Conservation (phyloP, 2,113 vertebrate species). For the Terrapene triunguis region DNA sequence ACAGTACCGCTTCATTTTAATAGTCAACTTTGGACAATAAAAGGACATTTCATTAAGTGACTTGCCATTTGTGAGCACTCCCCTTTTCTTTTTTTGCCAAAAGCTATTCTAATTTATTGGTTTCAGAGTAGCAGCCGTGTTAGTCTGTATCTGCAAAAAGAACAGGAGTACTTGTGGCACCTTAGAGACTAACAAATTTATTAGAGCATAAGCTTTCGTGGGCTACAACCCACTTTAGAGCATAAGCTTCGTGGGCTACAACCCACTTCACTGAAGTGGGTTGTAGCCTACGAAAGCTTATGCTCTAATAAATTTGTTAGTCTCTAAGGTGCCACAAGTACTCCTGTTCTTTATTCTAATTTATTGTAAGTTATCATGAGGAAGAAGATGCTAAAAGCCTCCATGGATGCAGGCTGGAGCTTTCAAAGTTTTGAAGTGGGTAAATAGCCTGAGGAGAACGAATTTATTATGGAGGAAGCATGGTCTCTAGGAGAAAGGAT, state of each 20-base stretch:
- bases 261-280: too few relatives aligned
- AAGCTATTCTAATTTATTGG: conserved; percentile 48
- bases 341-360: too few relatives aligned
- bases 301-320: too few relatives aligned
- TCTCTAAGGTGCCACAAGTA: too few relatives aligned
- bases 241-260: too few relatives aligned
- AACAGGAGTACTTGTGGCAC: too few relatives aligned
- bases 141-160: too few relatives aligned
- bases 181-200: too few relatives aligned
- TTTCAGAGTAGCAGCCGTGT: too few relatives aligned
- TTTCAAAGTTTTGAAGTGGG: neutral
- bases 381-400: conserved; percentile 31
- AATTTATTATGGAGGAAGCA: neutral
- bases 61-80: conserved; percentile 11
- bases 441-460: neutral
- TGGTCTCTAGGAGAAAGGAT: neutral
- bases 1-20: conserved; percentile 50
- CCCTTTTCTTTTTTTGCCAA: conserved; percentile 34
- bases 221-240: too few relatives aligned
- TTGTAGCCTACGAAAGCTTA: too few relatives aligned
- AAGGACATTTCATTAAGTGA: conserved; percentile 32
- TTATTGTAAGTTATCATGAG: conserved; percentile 51
- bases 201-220: too few relatives aligned
- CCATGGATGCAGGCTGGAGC: neutral
- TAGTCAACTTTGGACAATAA: conserved; percentile 26